Evolutionary conservation across 2,888 invertebrate genomes (phyloP).

Genomic region (Drosophila parthenogenetica): DNA sequence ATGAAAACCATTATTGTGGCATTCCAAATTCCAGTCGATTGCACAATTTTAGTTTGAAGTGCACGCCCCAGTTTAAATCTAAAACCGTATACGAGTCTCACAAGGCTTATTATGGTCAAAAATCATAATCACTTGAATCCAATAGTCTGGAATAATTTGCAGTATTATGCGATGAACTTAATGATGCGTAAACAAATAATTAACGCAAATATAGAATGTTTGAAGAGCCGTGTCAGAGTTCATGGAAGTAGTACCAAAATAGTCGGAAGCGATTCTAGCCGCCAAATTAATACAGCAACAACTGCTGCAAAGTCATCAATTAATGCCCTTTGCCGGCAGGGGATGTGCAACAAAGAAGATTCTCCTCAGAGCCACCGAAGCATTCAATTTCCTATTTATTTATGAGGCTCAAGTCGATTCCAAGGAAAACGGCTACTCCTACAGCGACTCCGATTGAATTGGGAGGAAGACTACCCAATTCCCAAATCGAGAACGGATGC

Average conservation of each 20-base stretch:
- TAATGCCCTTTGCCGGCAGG: constrained; percentile 29
- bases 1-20: constrained; percentile 50
- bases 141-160: constrained; percentile 75
- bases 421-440: constrained; percentile 1
- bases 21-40: constrained; percentile 56
- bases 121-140: constrained; percentile 69
- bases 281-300: constrained; percentile 42
- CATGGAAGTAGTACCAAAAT: constrained; percentile 18
- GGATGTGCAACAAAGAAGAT: constrained; percentile 5
- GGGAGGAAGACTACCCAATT: background rate
- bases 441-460: background rate
- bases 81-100: background rate
- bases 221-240: constrained; percentile 22
- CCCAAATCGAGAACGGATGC: constrained; percentile 51
- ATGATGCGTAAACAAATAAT: constrained; percentile 74
- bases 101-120: constrained; percentile 57
- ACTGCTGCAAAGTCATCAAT: constrained; percentile 68
- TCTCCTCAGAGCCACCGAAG: constrained; percentile 52
- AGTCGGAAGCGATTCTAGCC: constrained; percentile 16
- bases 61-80: background rate
- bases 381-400: constrained; percentile 76
- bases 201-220: constrained; percentile 60
- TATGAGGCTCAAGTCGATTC: constrained; percentile 64
- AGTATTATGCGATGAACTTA: constrained; percentile 41
- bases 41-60: constrained; percentile 56